Percentiles rank a stretch among this genome's conserved stretches.
Conservation (phyloP, 2,888 invertebrate genomes). For the Aporophyla nigra region DNA sequence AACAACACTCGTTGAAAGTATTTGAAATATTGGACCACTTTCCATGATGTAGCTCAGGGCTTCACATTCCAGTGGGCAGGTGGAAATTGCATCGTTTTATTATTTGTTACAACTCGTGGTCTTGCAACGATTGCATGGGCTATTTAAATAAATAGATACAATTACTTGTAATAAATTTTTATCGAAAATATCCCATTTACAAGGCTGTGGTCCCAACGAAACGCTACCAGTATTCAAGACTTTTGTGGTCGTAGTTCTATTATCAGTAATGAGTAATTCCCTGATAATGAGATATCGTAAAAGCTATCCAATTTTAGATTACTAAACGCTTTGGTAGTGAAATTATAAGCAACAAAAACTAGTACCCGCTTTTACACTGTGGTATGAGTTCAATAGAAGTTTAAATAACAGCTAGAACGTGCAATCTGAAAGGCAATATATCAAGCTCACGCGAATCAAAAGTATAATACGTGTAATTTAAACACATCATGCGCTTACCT, state of each 20-base stretch:
- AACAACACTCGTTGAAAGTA: slow-evolving; percentile 64
- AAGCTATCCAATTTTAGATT: slow-evolving; percentile 57
- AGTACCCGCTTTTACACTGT: slow-evolving; percentile 56
- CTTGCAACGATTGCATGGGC: slow-evolving; percentile 70
- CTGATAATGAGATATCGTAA: slow-evolving; percentile 55
- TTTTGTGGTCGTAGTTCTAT: slow-evolving; percentile 61
- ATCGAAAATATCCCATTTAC: slow-evolving; percentile 60
- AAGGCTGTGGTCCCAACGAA: slow-evolving; percentile 35
- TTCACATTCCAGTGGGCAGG: slow-evolving; percentile 80
- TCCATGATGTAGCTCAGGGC: slow-evolving; percentile 80
- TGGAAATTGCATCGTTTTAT: slow-evolving; percentile 81
- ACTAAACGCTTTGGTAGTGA: slow-evolving; percentile 41
- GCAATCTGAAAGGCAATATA: slow-evolving; percentile 75
- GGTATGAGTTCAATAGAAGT: slow-evolving; percentile 67
- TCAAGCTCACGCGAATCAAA: slow-evolving; percentile 75
- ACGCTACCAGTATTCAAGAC: slow-evolving; percentile 38
- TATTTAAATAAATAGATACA: slow-evolving; percentile 75
- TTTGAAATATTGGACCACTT: slow-evolving; percentile 86
- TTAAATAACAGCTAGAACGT: slow-evolving; percentile 75
- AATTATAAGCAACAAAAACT: slow-evolving; percentile 51
- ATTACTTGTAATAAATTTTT: slow-evolving; percentile 64
- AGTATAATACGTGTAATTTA: slow-evolving; percentile 81
- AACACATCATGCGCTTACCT: slow-evolving; percentile 74
- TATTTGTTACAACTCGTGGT: slow-evolving; percentile 76
- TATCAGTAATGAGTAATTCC: slow-evolving; percentile 59